Evolutionary conservation across 2,113 vertebrate genomes (phyloP), one percentile per base, ranked within the genome.

Genomic region (Physeter macrocephalus): DNA sequence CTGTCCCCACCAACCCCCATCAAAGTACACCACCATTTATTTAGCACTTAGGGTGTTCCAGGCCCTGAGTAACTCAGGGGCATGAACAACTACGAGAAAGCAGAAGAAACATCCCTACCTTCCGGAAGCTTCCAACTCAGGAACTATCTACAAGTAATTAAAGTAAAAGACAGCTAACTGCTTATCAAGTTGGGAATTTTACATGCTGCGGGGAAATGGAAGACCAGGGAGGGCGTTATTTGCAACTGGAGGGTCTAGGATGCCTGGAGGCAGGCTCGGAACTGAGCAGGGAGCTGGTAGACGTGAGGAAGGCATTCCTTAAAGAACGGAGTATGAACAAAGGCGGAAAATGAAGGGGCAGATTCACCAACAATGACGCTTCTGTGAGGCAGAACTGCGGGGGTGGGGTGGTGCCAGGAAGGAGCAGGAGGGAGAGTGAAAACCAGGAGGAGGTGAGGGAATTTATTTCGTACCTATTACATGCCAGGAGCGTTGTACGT

Each of bases 401-500:
- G 13, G 31, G 46, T 2, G 2, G 10, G 31, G 36, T 18, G 54
- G 17, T 57, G 31, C 8, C 20, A 0, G 41, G 36, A 31, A 0
- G 20, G 52, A 5, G 61, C 72, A 57, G 64, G n/a, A 64, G 34
- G 4, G 52, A 29, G 43, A 18, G 25, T 61, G 39, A 75, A 69
- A 82, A 61, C 7, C n/a, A 15, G 27, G 54, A 17, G 41, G 0
- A 14, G 43, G 52, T 6, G 54, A 84, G 34, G 52, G 12, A 14
- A n/a, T 49, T 39, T 41, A 36, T 8, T 72, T 25, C 52, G 78
- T 23, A 64, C 57, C 66, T 10, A 6, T 29, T 62, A 36, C 8
- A 41, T 25, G 39, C 62, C 17, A 64, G 39, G 25, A 0, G 17
- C 23, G 12, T 1, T 6, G 13, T 29, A 11, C 2, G 4, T 23